Base-by-base conservation (phyloP, 2,113 vertebrate species). In the Crocuta crocuta region DNA sequence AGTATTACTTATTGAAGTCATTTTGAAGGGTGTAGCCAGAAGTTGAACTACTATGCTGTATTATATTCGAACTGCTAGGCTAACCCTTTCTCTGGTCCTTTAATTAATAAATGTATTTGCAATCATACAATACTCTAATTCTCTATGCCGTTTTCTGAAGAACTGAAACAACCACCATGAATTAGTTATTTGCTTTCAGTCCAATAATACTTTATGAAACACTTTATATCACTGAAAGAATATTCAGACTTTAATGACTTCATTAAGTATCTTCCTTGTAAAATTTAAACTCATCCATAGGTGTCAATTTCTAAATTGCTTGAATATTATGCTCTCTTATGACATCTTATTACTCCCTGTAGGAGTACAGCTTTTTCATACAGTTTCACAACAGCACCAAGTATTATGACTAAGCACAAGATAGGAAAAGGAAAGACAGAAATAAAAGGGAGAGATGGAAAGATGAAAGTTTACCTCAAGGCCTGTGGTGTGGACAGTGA, bases 281-380 rank as follows among this genome's bases (percentile, higher is more conserved):
- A 94, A 93, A 78, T 84, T 13, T 74, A 96, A 92, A 90, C 11
- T 5, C 93, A 91, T 66, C 15, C 85, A 84, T 5, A 50, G 70
- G 23, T 1, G 1, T 66, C 11, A 24, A 28, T 48, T 92, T 93
- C 81, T 90, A 63, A 82, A 89, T 63, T 70, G 19, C 53, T 79
- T 89, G 12, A 19, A 55, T 74, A 68, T 33, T 35, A 10, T 70
- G 58, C 24, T 70, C 26, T 93, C 17, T 89, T 33, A 28, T 28
- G 5, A 4, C 8, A 39, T 78, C 74, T 68, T 65, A 83, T 15
- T 55, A 53, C 48, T 68, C 24, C 19, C 7, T 63, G 6, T 8
- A 39, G 21, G 21, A 61, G 65, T 13, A 31, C 10, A 91, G 39
- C n/a, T 45, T 53, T 70, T 95, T 78, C 35, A 79, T 74, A 48